Evolutionary conservation across 2,888 invertebrate species (phyloP), one percentile per base, ranked within the genome.

Genomic region (Heliconius aoede): DNA sequence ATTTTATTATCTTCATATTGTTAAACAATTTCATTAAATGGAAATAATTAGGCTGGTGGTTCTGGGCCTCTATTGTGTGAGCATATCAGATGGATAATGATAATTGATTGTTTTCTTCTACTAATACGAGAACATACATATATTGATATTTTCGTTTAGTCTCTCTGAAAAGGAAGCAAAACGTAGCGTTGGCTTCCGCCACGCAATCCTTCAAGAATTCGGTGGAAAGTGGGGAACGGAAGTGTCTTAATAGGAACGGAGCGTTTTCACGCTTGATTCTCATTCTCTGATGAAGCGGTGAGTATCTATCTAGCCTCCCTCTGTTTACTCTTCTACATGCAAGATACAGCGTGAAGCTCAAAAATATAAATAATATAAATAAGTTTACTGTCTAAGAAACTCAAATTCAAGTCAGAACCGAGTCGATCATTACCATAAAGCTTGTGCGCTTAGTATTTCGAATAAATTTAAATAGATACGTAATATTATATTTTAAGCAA

Each of bases 1-100:
- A 64, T 71, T 75, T 75, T 75, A 71, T 71, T 55, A 36, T 51
- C 26, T 36, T 55, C 32, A 71, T 36, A 71, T 62, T 62, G 15
- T 21, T 32, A 51, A 46, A 51, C 21, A 51, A 46, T 69, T 74
- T 24, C 13, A 68, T 21, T 36, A 75, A 75, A 62, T 62, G 30
- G 5, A 46, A 74, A 60, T 28, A 11, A 61, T 68, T 30, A 36
- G 30, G 51, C 24, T 40, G 5, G 21, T 40, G 5, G 21, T 26
- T 21, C 32, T 51, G 24, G 55, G n/a, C 26, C 5, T 55, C n/a
- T 55, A 15, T 55, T 40, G 26, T 13, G 21, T 8, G 58, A 36
- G 15, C 21, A 32, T 28, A 36, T 26, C 18, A 24, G 24, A 5
- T 9, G 18, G 13, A n/a, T 58, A 21, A 51, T 58, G 32, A 30